A percentile compares a stretch with the other conserved stretches of the same genome.
phyloP scores from a whole-genome alignment of 2,113 vertebrate species.

The Peromyscus californicus region DNA sequence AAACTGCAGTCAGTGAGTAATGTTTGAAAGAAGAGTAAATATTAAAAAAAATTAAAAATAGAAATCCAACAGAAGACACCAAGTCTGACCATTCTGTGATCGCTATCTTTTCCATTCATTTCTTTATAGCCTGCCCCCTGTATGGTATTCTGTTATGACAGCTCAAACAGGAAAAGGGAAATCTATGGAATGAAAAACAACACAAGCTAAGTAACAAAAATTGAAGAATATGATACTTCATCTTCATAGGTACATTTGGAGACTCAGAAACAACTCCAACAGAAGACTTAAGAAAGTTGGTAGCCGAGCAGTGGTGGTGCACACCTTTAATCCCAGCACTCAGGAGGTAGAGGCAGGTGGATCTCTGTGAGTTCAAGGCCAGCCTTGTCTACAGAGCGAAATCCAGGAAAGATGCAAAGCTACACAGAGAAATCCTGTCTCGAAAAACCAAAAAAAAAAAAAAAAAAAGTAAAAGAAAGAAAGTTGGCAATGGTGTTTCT shows the following conservation, averaged over 20 bases:
- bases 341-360: too few species aligned
- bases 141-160: not conserved
- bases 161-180: not conserved
- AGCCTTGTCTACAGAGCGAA: too few species aligned
- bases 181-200: not conserved
- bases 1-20: not conserved
- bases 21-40: not conserved
- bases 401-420: too few species aligned
- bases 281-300: not conserved
- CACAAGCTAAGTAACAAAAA: conserved; percentile 27
- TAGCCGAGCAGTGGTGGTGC: too few species aligned
- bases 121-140: not conserved
- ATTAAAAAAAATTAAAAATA: not conserved
- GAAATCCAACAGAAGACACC: not conserved
- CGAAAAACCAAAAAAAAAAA: too few species aligned
- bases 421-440: too few species aligned
- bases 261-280: not conserved
- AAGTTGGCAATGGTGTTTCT: conserved; percentile 4
- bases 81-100: not conserved
- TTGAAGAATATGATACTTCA: not conserved
- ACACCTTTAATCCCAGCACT: too few species aligned
- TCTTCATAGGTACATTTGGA: not conserved
- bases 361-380: too few species aligned
- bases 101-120: not conserved
- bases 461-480: too few species aligned